A percentile compares a stretch with the other conserved stretches of the same genome.
phyloP scores from a whole-genome alignment of 2,797 vertebrate genomes.

The Sebastes trivittatus region DNA sequence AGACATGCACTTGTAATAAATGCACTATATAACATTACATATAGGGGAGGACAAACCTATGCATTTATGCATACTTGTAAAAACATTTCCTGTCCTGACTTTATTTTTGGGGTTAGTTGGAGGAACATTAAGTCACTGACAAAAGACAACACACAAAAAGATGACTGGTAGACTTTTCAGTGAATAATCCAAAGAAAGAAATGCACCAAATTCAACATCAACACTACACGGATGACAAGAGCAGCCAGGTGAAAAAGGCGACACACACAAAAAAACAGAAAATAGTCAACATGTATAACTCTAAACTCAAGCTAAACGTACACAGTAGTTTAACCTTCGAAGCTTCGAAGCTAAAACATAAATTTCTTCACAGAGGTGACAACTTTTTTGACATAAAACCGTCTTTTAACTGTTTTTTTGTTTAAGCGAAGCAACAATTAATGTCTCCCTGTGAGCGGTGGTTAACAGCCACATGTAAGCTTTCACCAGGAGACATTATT shows the following conservation, averaged over 20 bases:
- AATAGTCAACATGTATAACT: background rate
- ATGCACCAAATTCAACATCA: background rate
- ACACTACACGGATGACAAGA: background rate
- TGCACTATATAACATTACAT: background rate
- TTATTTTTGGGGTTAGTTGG: too few relatives aligned
- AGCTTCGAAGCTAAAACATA: too few relatives aligned
- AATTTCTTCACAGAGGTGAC: background rate
- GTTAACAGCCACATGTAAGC: too few relatives aligned
- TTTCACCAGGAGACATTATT: rapidly evolving
- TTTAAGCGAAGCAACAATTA: background rate
- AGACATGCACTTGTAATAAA: background rate
- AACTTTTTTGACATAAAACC: background rate
- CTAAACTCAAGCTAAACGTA: background rate
- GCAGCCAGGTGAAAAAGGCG: background rate
- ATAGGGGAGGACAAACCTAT: background rate
- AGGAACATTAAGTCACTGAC: too few relatives aligned
- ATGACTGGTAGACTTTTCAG: too few relatives aligned
- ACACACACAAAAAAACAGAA: background rate
- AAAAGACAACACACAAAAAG: too few relatives aligned
- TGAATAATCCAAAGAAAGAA: background rate
- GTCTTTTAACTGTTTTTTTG: background rate
- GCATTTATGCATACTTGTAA: too few relatives aligned
- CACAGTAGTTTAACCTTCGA: rapidly evolving
- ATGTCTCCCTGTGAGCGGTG: background rate
- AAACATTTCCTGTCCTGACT: too few relatives aligned